Base-by-base conservation (phyloP, 2,113 vertebrate species). In the Argyrosomus japonicus region DNA sequence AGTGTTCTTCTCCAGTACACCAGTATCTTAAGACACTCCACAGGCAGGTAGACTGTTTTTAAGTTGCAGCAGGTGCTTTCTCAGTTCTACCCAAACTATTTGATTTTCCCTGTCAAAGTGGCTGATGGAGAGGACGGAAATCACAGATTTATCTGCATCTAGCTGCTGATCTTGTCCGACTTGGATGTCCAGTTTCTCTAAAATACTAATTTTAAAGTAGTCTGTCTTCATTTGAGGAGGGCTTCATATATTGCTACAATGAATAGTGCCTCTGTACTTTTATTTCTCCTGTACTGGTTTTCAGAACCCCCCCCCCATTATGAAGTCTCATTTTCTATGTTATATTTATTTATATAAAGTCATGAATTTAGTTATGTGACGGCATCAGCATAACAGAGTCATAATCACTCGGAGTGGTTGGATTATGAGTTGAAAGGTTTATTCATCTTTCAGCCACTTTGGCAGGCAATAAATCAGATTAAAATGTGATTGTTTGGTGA, bases 101-200 rank as follows among this genome's bases (percentile, higher is more conserved):
- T 5, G 6, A 68, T 69, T 68, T 57, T 45, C 67, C 27, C 77
- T 36, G 43, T 54, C 64, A 54, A 56, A 77, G 47, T 81, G 68
- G 51, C 25, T 15, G 2, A 68, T 15, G 2, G 21, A 74, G 18
- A 74, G 47, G 15, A 25, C 23, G 32, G n/a, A 58, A 9, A 3
- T 12, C 5, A 6, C 9, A 51, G 6, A 50, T 50, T 17, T 47
- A 13, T 77, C 3, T 50, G 6, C 25, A 27, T 27, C 18, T 21
- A 48, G 5, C 53, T 56, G 25, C 17, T 32, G 10, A 32, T 51
- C 21, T 27, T 29, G 19, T 47, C 48, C 36, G 5, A 11, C 27
- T 18, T 29, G 27, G 12, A 47, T 8, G 69, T 50, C 19, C 27
- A 48, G 43, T 56, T 21, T 29, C 29, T 29, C n/a, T 5, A 53